Percentiles rank a stretch among this genome's conserved stretches.
Evolutionary conservation across 2,888 invertebrate genomes (phyloP).

Genomic region (Embidobia sp.): DNA sequence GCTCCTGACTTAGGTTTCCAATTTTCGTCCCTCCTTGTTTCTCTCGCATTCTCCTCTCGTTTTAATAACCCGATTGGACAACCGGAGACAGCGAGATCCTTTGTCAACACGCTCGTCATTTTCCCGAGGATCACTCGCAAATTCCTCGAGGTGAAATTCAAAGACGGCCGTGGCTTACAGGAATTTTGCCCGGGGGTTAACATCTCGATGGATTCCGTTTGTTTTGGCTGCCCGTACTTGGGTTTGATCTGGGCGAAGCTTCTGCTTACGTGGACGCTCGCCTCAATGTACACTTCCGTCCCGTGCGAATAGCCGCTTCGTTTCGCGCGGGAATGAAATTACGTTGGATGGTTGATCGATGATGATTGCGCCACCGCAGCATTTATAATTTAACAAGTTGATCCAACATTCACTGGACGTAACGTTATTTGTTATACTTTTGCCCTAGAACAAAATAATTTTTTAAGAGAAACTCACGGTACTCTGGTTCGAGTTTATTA

Average conservation of each 20-base stretch:
- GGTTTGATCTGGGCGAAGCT: slow-evolving; percentile 13
- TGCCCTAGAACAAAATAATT: too few relatives aligned
- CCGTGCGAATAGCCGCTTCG: not conserved
- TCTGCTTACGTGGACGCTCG: not conserved
- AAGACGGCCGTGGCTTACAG: slow-evolving; percentile 33
- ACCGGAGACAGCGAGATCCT: slow-evolving; percentile 22
- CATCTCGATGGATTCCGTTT: slow-evolving; percentile 34
- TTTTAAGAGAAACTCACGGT: too few relatives aligned
- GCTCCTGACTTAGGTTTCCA: too few relatives aligned
- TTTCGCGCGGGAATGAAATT: not conserved
- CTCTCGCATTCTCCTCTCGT: slow-evolving; percentile 14
- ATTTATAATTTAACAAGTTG: too few relatives aligned
- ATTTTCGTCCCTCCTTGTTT: slow-evolving; percentile 35
- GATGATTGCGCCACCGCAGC: too few relatives aligned
- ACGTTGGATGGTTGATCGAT: too few relatives aligned
- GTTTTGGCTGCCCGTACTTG: slow-evolving; percentile 11
- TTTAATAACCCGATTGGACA: slow-evolving; percentile 33
- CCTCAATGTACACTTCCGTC: too few relatives aligned
- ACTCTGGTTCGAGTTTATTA: too few relatives aligned
- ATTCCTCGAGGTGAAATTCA: slow-evolving; percentile 40
- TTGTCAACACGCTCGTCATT: slow-evolving; percentile 53
- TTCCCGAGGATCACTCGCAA: slow-evolving; percentile 48
- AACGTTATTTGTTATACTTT: too few relatives aligned
- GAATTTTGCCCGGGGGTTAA: slow-evolving; percentile 21
- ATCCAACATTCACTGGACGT: too few relatives aligned